Conservation (phyloP, 2,797 vertebrate species). For the Pangasius sanitwongsei region DNA sequence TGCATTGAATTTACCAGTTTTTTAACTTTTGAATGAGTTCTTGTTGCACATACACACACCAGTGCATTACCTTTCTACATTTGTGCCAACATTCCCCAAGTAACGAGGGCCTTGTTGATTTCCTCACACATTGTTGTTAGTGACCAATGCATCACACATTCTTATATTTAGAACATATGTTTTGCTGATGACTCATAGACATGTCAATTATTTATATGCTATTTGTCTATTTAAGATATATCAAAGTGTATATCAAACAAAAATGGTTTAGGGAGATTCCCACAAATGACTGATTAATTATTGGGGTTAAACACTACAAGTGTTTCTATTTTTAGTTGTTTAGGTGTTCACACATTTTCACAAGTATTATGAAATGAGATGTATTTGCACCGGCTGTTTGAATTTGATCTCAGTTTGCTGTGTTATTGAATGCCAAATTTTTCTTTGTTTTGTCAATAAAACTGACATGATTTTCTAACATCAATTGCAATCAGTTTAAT, state of each 20-base stretch:
- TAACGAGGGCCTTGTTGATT: not conserved
- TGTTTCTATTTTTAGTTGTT: not conserved
- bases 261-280: not conserved
- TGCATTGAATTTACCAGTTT: not conserved
- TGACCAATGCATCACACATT: not conserved
- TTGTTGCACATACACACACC: not conserved
- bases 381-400: not conserved
- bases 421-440: not conserved
- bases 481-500: not conserved
- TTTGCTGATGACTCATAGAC: not conserved
- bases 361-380: not conserved
- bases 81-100: not conserved
- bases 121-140: slow-evolving; percentile 1
- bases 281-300: not conserved
- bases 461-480: not conserved
- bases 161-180: not conserved
- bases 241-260: too few relatives aligned
- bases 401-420: not conserved
- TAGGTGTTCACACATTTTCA: not conserved
- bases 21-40: slow-evolving; percentile 6
- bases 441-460: slow-evolving; percentile 12
- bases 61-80: slow-evolving; percentile 14
- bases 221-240: not conserved
- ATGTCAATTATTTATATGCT: not conserved
- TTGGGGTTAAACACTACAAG: not conserved